Base-by-base conservation (phyloP, 2,797 vertebrate genomes). In the Lateolabrax maculatus region DNA sequence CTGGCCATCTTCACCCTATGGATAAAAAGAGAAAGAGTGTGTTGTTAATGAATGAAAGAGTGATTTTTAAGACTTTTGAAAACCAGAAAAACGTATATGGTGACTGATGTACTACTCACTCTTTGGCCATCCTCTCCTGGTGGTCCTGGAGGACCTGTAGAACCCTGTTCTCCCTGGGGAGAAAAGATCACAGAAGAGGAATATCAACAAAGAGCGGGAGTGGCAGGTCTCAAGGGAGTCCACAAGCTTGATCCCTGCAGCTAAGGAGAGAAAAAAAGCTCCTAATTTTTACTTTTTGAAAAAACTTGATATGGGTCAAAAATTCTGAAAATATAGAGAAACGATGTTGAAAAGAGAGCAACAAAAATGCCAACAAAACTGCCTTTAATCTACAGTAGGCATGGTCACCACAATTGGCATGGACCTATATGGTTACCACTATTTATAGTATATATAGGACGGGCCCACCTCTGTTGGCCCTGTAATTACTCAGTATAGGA, bases 1-100 rank as follows among this genome's bases (percentile, higher is more conserved):
- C 91, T 99, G 97, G 52, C 98, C 98, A 80, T 99, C 98, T 95
- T 99, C 98, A 80, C 98, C 98, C 98, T 99, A 86, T 39, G 18
- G 46, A 79, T 15, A 62, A 4, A 79, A 58, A 64, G 11, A 67
- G 18, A 76, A 52, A 70, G 1, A 29, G 29, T 29, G 34, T 2
- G 18, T 78, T 64, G 39, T 57, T 27, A 43, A 62, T 18, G 49
- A 75, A 72, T 44, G 25, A 16, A n/a, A 27, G 9, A 41, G 31
- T 12, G 6, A 81, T 55, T 29, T 18, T 55, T 3, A 16, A 49
- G 55, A 48, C 11, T 39, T 15, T 39, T 68, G 6, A 57, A 6
- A 70, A 53, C 8, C 55, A 18, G 10, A 27, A 5, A 6, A 8
- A 10, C 19, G 9, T 46, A 16, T 15, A 21, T 25, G 25, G 23